These are phyloP conservation scores for Steatocranus sp. DNA, from an alignment of 2,797 vertebrate species.

Conservation along the genomic window DNA sequence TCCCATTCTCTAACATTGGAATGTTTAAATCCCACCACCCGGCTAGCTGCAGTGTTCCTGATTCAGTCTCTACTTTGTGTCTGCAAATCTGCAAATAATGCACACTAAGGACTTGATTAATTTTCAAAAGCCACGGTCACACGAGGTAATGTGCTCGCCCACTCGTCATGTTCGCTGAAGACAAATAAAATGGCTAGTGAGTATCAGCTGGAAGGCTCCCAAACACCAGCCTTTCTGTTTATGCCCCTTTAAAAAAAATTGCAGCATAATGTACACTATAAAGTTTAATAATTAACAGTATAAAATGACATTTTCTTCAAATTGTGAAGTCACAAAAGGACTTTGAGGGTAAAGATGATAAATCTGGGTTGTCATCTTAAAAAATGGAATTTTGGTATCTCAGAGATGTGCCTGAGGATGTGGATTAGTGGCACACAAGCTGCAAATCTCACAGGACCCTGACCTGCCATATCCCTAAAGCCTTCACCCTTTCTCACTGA, in stretches of 20 bases:
- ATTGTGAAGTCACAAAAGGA: neutral
- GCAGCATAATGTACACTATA: neutral
- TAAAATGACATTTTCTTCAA: neutral
- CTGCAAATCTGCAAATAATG: neutral
- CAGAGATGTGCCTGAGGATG: neutral
- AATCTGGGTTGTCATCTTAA: neutral
- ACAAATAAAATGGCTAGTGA: neutral
- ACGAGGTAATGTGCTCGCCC: neutral
- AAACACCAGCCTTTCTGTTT: neutral
- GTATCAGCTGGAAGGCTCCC: neutral
- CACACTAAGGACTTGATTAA: neutral
- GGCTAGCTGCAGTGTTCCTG: neutral
- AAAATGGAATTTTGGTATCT: neutral
- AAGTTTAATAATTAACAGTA: neutral
- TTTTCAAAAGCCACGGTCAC: neutral
- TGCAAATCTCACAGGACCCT: neutral
- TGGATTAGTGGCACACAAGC: neutral
- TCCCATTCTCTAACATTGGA: neutral
- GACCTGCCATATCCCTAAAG: neutral
- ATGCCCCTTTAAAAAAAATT: neutral
- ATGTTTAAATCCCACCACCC: neutral
- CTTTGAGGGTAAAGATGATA: neutral
- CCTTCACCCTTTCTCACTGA: neutral
- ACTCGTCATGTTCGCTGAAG: neutral
- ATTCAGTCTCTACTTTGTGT: neutral